Conservation (phyloP, 2,797 vertebrate species). For the Megaceryle alcyon region DNA sequence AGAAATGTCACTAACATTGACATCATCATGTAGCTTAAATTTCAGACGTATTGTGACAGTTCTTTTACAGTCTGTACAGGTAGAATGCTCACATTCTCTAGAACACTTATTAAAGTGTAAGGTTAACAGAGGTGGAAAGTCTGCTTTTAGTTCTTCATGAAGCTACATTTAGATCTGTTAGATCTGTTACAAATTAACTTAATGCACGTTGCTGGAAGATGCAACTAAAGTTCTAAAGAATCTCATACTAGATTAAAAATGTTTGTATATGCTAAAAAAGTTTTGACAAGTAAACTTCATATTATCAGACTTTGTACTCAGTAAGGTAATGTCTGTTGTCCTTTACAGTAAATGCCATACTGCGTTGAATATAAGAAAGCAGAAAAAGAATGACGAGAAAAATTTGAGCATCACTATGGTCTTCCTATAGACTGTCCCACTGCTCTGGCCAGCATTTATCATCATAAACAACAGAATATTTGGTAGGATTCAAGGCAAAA, state of each 20-base stretch:
- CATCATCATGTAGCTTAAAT: background rate
- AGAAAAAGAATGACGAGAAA: background rate
- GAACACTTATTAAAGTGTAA: background rate
- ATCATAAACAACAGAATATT: background rate
- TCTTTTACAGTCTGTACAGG: background rate
- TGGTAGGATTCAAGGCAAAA: background rate
- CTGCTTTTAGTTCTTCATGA: background rate
- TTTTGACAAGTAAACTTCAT: background rate
- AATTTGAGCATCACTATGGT: background rate
- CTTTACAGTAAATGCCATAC: background rate
- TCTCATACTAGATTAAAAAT: background rate
- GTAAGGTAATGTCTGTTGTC: background rate
- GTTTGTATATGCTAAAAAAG: background rate
- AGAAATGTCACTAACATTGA: background rate
- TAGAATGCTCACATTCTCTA: background rate
- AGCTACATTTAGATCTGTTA: background rate
- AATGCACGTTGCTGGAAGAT: background rate
- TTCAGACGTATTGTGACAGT: background rate
- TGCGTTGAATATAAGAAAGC: rapidly evolving
- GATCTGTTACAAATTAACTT: background rate
- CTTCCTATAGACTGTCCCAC: background rate
- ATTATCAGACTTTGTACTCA: background rate
- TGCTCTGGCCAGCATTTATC: background rate
- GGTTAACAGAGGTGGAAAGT: background rate
- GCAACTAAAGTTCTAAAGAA: background rate